Base-by-base conservation (phyloP, 23 tunicate genomes). In the Botrylloides violaceus region DNA sequence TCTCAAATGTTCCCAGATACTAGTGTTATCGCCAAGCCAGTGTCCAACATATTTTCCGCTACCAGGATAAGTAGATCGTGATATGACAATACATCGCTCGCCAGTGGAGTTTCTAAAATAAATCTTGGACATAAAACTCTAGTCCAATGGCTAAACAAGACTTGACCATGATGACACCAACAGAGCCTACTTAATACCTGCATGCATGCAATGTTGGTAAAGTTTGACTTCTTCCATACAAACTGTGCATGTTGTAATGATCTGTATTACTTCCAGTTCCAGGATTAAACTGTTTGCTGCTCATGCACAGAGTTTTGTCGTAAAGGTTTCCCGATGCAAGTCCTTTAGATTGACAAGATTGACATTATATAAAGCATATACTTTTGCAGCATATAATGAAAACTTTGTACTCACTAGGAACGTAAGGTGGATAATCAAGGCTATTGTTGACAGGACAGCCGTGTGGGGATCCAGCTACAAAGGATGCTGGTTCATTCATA, bases 401-500 rank as follows among this genome's bases (percentile, higher is more conserved):
- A 43, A 15, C 53, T 7, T 43, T 9, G 15, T 15, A 36, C 78
- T 79, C 34, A 87, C 90, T 39, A 62, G 99, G 99, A 53, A 76
- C 70, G 58, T 79, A 95, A 5, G 92, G 96, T 19, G 87, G 86
- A 29, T 79, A 62, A 29, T 88, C 76, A 27, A 84, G 82, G 59
- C 64, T 70, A 26, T 79, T 75, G 35, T 36, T 49, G 3, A 3
- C 62, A 12, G 99, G 96, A 56, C 99, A 95, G 25, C 84, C 86
- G 35, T 59, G 35, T 26, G 85, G 92, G 1, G 96, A 74, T 3
- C 99, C 99, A 49, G 79, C 85, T 26, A 79, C 92, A 87, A 95
- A 95, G 50, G 97, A 91, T 26, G 99, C 99, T 43, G 99, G 99
- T 79, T 95, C 99, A 47, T 95, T 95, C 99, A 95, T 95, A 72